phyloP scores from a whole-genome alignment of 2,113 vertebrate species.

The Gyps fulvus region DNA sequence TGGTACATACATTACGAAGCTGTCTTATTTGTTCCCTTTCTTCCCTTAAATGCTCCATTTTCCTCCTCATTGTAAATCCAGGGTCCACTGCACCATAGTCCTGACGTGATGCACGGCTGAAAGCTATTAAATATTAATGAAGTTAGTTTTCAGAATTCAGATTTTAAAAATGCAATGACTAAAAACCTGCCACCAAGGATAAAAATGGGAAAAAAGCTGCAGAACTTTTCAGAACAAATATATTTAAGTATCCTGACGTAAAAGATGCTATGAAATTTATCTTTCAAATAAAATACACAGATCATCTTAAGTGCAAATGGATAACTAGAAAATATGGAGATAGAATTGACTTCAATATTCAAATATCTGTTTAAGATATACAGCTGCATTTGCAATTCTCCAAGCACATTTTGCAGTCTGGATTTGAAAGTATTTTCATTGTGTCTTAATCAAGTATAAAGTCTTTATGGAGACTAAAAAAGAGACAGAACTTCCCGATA shows the following conservation, averaged over 20 bases:
- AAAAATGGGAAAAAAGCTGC: neutral
- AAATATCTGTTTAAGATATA: neutral
- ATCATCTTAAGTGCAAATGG: neutral
- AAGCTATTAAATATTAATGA: conserved; percentile 72
- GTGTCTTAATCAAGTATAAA: neutral
- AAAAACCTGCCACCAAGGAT: neutral
- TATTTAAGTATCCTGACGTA: neutral
- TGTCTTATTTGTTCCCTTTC: conserved; percentile 93
- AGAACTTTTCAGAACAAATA: neutral
- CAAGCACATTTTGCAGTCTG: neutral
- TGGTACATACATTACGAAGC: conserved; percentile 83
- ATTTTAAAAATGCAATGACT: neutral
- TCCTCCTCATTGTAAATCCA: conserved; percentile 97
- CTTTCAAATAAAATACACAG: neutral
- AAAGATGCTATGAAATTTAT: neutral
- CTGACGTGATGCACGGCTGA: conserved; percentile 84
- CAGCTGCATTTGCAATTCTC: neutral
- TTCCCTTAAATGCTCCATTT: conserved; percentile 97
- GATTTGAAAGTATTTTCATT: neutral
- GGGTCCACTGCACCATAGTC: conserved; percentile 86
- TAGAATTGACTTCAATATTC: neutral
- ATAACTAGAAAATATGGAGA: neutral
- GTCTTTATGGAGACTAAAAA: neutral
- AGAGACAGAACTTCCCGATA: neutral
- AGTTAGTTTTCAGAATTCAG: neutral